Conservation (phyloP, 2,888 invertebrate species). For the Netelia melanura region DNA sequence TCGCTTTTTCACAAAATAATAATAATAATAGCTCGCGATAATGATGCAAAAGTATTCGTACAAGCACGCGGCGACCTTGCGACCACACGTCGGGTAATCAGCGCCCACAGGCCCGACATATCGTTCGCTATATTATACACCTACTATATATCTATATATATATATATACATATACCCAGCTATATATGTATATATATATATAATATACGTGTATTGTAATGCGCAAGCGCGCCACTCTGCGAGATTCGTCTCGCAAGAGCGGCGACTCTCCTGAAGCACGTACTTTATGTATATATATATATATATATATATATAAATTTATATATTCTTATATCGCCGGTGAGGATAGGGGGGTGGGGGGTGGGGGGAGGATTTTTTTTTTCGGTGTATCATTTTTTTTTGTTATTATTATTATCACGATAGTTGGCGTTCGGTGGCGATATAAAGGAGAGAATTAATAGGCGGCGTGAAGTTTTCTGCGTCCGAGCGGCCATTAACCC, state of each 20-base stretch:
- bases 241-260: too few species aligned
- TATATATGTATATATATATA: background rate
- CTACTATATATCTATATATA: background rate
- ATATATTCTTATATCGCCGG: background rate
- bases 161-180: background rate
- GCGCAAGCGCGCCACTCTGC: background rate
- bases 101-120: conserved; percentile 4
- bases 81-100: conserved; percentile 39
- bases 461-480: conserved; percentile 60
- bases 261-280: too few species aligned
- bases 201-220: background rate
- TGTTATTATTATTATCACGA: background rate
- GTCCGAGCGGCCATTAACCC: conserved; percentile 65
- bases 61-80: conserved; percentile 65
- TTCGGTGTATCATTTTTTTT: background rate
- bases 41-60: background rate
- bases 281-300: background rate
- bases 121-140: background rate
- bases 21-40: background rate
- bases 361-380: too few species aligned
- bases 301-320: background rate
- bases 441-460: conserved; percentile 4
- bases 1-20: too few species aligned
- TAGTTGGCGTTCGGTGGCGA: background rate
- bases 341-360: too few species aligned